phyloP scores from a whole-genome alignment of 2,888 invertebrate species.

The Myathropa florea region DNA sequence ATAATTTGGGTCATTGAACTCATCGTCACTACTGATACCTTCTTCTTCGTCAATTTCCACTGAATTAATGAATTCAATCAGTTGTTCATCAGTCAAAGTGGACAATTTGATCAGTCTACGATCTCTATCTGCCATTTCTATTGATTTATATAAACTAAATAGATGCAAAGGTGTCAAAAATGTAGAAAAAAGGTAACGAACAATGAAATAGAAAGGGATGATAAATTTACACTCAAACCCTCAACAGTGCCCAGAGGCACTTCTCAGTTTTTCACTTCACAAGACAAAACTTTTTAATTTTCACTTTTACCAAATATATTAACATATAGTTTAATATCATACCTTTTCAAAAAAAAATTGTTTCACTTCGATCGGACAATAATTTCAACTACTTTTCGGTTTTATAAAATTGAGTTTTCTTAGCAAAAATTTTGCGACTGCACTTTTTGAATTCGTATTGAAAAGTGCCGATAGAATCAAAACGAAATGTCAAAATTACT shows the following conservation, averaged over 20 bases:
- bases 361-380: too few species aligned
- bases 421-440: conserved; percentile 8
- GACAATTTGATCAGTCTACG: conserved; percentile 7
- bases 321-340: background rate
- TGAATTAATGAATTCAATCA: background rate
- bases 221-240: background rate
- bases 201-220: background rate
- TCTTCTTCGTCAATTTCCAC: too few species aligned
- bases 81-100: conserved; percentile 10
- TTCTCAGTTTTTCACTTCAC: conserved; percentile 1
- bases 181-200: background rate
- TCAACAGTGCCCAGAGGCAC: background rate
- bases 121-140: background rate
- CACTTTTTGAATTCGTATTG: conserved; percentile 14
- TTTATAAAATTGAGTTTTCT: background rate
- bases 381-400: background rate
- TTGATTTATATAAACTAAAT: background rate
- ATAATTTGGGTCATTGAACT: too few species aligned
- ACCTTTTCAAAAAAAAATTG: background rate
- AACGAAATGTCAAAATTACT: conserved; percentile 7
- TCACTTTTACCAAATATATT: conserved; percentile 11
- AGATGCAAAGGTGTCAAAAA: background rate
- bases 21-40: too few species aligned
- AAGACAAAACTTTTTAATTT: conserved; percentile 1
- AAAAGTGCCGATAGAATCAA: too few species aligned